phyloP scores from a whole-genome alignment of 1,140 invertebrate species.

The Spodoptera frugiperda region DNA sequence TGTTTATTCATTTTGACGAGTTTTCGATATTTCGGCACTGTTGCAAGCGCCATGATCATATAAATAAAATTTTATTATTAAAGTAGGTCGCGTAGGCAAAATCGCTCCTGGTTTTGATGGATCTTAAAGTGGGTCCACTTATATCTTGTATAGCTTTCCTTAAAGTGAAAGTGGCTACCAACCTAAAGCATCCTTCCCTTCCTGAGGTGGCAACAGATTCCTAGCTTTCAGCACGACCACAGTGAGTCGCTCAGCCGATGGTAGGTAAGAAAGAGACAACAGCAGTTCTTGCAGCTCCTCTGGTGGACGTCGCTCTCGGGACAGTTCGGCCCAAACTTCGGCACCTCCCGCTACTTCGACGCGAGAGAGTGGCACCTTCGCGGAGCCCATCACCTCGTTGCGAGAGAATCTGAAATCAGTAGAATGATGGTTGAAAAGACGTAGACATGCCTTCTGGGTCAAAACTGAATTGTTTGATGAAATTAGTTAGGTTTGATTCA shows the following conservation, averaged over 20 bases:
- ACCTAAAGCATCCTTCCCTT: conserved; percentile 88
- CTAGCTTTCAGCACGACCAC: conserved; percentile 94
- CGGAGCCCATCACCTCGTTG: conserved; percentile 92
- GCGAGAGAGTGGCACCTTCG: conserved; percentile 89
- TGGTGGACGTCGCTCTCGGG: conserved; percentile 91
- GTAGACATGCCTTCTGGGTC: too few relatives aligned
- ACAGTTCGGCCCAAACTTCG: conserved; percentile 93
- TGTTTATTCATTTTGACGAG: too few relatives aligned
- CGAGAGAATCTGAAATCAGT: conserved; percentile 89
- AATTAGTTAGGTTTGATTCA: too few relatives aligned
- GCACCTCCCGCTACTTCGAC: conserved; percentile 90
- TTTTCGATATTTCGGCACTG: too few relatives aligned
- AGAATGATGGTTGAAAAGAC: too few relatives aligned
- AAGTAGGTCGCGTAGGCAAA: too few relatives aligned
- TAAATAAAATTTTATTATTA: too few relatives aligned
- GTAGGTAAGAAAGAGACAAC: conserved; percentile 94
- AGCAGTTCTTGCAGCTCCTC: conserved; percentile 93
- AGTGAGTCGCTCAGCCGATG: conserved; percentile 94
- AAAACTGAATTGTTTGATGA: too few relatives aligned
- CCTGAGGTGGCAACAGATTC: conserved; percentile 91
- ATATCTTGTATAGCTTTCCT: too few relatives aligned
- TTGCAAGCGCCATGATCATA: too few relatives aligned
- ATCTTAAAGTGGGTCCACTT: too few relatives aligned
- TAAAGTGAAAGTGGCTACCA: conserved; percentile 45
- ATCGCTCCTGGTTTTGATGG: too few relatives aligned